Percentiles rank a stretch among this genome's conserved stretches.
Evolutionary conservation across 2,888 invertebrate species (phyloP).

Genomic region (Eumacrocentrus americanus): DNA sequence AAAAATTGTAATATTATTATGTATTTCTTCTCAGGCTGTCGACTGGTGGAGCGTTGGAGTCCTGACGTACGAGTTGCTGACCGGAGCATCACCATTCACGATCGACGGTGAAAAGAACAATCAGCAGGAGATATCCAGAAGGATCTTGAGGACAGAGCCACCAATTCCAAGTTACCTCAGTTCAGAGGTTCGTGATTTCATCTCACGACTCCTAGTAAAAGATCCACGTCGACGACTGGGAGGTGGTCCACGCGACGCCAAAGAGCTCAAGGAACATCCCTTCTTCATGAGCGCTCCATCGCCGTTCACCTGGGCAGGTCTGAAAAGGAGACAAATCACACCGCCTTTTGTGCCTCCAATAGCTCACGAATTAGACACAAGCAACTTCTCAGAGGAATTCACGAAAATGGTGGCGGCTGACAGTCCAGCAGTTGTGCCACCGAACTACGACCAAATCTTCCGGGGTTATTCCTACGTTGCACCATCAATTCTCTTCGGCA

Average conservation of each 20-base stretch:
- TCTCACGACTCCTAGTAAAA: conserved; percentile 83
- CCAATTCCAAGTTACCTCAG: conserved; percentile 87
- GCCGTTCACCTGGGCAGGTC: conserved; percentile 72
- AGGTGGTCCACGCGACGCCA: conserved; percentile 83
- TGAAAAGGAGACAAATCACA: conserved; percentile 76
- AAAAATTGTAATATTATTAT: not conserved
- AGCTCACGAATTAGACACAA: conserved; percentile 85
- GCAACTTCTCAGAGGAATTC: conserved; percentile 97
- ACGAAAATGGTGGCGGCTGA: conserved; percentile 90
- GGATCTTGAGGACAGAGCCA: conserved; percentile 88
- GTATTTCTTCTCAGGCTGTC: conserved; percentile 90
- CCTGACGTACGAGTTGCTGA: conserved; percentile 92
- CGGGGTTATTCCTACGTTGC: conserved; percentile 95
- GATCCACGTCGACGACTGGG: conserved; percentile 88
- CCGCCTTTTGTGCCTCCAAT: conserved; percentile 94
- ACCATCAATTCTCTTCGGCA: conserved; percentile 85
- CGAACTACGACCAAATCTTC: conserved; percentile 81
- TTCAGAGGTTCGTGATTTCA: conserved; percentile 76
- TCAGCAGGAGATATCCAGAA: conserved; percentile 91
- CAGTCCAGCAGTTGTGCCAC: conserved; percentile 88
- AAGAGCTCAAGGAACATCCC: conserved; percentile 86
- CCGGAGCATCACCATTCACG: conserved; percentile 97
- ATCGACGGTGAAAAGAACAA: conserved; percentile 93
- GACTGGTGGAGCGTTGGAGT: conserved; percentile 99
- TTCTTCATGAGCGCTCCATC: conserved; percentile 74